Conservation (phyloP, 2,113 vertebrate genomes). For the Pyrgilauda ruficollis region DNA sequence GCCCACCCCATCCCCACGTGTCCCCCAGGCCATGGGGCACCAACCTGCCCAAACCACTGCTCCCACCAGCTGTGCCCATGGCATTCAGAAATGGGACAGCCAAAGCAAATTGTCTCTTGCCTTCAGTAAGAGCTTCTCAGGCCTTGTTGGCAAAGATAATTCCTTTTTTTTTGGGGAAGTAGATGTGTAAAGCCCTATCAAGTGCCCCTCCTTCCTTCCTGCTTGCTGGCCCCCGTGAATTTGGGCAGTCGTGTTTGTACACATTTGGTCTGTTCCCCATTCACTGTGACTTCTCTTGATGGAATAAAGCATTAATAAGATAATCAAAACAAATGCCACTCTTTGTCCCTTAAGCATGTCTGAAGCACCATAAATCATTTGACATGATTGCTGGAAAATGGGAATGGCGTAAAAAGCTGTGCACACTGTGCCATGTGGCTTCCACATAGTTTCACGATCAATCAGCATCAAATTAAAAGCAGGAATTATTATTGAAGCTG, state of each 20-base stretch:
- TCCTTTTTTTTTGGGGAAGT: neutral
- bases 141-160: neutral
- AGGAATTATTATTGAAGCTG: constrained; percentile 54
- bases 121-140: neutral
- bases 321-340: constrained; percentile 68
- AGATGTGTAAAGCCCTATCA: neutral
- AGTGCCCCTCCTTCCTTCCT: neutral
- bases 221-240: neutral
- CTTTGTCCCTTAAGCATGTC: neutral
- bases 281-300: constrained; percentile 51
- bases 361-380: constrained; percentile 3
- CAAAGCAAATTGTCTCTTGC: neutral
- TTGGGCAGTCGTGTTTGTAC: neutral
- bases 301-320: constrained; percentile 67
- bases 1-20: accelerated
- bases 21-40: neutral
- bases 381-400: constrained; percentile 1
- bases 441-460: neutral
- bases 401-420: neutral
- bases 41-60: neutral
- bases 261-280: constrained; percentile 22
- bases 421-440: constrained; percentile 6
- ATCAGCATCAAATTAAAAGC: constrained; percentile 67
- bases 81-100: neutral
- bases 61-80: neutral